Evolutionary conservation across 92 coral and sea anemone genomes (phyloP).

Genomic region (Zoanthus solanderi): DNA sequence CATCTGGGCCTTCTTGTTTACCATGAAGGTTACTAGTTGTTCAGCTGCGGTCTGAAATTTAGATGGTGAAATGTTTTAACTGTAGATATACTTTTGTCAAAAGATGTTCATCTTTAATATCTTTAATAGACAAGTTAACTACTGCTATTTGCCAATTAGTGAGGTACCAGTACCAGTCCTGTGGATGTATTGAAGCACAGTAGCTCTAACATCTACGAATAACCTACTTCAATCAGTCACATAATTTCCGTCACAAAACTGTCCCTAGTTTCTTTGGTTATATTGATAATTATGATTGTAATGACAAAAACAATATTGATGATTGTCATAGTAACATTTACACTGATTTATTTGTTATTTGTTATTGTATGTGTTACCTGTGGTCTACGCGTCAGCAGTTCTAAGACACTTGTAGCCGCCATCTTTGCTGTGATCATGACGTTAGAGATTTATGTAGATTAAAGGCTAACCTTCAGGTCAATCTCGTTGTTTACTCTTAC

Average conservation of each 20-base stretch:
- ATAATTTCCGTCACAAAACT: no score
- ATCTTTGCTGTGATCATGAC: no score
- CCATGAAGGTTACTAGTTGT: conserved; percentile 73
- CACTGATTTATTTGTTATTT: not conserved
- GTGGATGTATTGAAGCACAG: no score
- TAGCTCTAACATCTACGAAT: no score
- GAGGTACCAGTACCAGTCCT: no score
- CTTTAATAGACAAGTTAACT: not conserved
- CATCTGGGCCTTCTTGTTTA: conserved; percentile 65
- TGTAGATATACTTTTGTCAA: not conserved
- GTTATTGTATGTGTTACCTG: not conserved
- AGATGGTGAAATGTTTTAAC: not conserved
- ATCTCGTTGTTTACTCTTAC: not conserved
- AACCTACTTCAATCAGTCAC: no score
- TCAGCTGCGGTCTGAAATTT: conserved; percentile 59
- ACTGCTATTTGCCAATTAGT: not conserved
- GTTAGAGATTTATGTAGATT: no score
- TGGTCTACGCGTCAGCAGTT: no score
- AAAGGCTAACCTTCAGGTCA: not conserved
- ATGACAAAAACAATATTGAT: not conserved
- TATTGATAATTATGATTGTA: not conserved
- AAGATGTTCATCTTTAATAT: not conserved
- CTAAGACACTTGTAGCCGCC: no score
- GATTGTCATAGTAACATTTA: not conserved
- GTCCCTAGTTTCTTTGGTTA: no score